Evolutionary conservation across 2,888 invertebrate species (phyloP).

Genomic region (Lasioglossum pauxillum): DNA sequence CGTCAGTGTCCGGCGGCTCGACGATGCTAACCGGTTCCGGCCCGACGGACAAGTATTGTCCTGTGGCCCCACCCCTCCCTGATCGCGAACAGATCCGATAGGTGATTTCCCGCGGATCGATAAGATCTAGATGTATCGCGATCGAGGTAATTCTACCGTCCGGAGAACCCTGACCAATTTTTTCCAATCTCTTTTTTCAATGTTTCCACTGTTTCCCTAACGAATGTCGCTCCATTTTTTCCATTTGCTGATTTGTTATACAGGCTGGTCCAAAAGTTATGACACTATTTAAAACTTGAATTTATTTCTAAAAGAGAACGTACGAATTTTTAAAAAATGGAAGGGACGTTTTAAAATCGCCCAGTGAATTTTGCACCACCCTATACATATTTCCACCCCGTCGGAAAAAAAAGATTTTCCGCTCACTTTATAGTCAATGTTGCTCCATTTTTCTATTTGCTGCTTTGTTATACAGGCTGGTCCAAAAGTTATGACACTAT

Average conservation of each 20-base stretch:
- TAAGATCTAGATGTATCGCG: constrained; percentile 1
- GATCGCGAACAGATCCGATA: constrained; percentile 12
- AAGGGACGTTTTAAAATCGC: neutral
- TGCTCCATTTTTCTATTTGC: neutral
- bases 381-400: neutral
- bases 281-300: neutral
- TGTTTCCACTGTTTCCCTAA: neutral
- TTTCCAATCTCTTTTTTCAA: neutral
- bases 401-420: neutral
- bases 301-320: neutral
- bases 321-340: neutral
- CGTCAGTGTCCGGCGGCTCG: constrained; percentile 78
- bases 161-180: neutral
- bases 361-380: neutral
- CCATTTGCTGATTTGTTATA: accelerated
- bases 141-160: neutral
- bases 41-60: constrained; percentile 30
- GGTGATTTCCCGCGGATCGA: constrained; percentile 23
- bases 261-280: neutral
- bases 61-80: constrained; percentile 3
- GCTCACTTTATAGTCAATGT: neutral
- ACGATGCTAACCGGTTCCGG: constrained; percentile 69
- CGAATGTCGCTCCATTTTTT: neutral
- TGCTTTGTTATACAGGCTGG: neutral
- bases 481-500: neutral